Evolutionary conservation across 1,140 invertebrate species (phyloP).

Genomic region (Bicyclus anynana): DNA sequence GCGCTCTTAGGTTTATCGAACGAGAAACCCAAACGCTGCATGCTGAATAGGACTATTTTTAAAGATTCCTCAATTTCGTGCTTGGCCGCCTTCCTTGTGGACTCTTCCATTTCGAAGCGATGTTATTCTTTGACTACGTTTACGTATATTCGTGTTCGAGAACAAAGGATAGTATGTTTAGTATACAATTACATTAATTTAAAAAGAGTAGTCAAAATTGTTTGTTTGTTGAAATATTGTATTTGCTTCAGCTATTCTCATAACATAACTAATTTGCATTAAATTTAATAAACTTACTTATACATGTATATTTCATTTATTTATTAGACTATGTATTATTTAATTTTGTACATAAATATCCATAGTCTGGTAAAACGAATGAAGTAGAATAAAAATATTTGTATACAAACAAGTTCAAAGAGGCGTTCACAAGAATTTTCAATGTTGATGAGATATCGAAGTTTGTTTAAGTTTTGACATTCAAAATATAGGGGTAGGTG

Average conservation of each 20-base stretch:
- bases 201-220: background rate
- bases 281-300: too few species aligned
- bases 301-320: too few species aligned
- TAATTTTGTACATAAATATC: too few species aligned
- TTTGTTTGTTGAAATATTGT: background rate
- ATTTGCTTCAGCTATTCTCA: too few species aligned
- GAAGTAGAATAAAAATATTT: background rate
- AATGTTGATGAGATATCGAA: too few species aligned
- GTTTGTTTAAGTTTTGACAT: background rate
- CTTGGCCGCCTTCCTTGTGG: constrained; percentile 40
- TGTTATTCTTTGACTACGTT: too few species aligned
- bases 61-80: constrained; percentile 54
- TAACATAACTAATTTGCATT: too few species aligned
- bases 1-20: constrained; percentile 37
- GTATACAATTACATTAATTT: background rate
- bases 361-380: too few species aligned
- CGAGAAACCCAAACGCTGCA: constrained; percentile 54
- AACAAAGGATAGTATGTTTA: background rate
- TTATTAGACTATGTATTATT: too few species aligned
- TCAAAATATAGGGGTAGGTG: background rate
- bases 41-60: constrained; percentile 45
- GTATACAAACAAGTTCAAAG: background rate
- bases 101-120: constrained; percentile 32
- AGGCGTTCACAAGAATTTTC: background rate
- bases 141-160: too few species aligned